Conservation (phyloP, 2,888 invertebrate genomes). For the Meiosimyza decipiens region DNA sequence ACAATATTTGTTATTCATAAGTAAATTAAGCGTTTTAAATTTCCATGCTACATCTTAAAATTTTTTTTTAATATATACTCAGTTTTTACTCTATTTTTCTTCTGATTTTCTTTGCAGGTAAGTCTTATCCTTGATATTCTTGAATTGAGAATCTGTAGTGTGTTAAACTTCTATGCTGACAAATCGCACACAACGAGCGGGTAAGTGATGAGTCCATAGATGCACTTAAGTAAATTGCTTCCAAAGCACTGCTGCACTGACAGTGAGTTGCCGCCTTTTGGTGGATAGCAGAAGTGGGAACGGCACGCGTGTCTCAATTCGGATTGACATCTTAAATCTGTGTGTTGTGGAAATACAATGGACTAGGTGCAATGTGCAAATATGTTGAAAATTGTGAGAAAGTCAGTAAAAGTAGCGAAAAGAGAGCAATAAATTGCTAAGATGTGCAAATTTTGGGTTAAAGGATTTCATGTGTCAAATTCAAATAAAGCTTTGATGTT, state of each 20-base stretch:
- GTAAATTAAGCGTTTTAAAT: conserved; percentile 5
- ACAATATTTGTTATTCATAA: conserved; percentile 3
- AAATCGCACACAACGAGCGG: conserved; percentile 17
- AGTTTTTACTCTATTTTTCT: no score
- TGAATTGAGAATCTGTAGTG: no score
- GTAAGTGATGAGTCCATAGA: conserved; percentile 20
- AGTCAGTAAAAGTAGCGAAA: no score
- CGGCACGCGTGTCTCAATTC: not conserved
- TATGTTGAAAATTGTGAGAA: no score
- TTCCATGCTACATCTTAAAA: not conserved
- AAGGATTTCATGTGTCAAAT: no score
- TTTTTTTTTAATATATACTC: no score
- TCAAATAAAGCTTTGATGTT: no score
- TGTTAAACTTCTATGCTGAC: conserved; percentile 2
- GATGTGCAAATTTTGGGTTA: no score
- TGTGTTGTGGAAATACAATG: not conserved
- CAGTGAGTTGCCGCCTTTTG: not conserved
- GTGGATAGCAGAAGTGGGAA: not conserved
- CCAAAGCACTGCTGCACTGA: not conserved
- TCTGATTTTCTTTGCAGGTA: no score
- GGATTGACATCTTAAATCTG: conserved; percentile 17
- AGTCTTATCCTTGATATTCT: no score
- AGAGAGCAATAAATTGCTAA: no score
- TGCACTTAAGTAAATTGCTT: conserved; percentile 28
- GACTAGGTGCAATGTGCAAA: no score